A percentile compares a stretch with the other conserved stretches of the same genome.
Evolutionary conservation across 2,888 invertebrate species (phyloP).

Genomic region (Hoplodrina ambigua): DNA sequence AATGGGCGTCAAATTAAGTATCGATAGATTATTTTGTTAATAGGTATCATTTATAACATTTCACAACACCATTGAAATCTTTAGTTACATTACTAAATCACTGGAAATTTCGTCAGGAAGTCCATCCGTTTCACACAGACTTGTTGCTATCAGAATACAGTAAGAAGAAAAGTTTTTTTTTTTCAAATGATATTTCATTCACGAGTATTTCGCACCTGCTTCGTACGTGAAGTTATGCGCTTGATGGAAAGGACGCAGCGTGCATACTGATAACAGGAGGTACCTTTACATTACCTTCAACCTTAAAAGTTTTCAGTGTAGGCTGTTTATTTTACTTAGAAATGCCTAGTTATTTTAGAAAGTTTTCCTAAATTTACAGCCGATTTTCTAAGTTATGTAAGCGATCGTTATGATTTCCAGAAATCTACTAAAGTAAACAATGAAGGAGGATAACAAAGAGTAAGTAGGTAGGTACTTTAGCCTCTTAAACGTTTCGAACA

Average conservation of each 20-base stretch:
- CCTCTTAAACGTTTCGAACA: constrained; percentile 31
- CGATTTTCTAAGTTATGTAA: neutral
- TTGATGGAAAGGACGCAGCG: constrained; percentile 65
- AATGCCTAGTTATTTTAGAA: constrained; percentile 22
- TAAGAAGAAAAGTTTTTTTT: constrained; percentile 14
- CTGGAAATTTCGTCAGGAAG: constrained; percentile 25
- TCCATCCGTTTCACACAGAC: constrained; percentile 17
- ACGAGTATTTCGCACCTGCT: constrained; percentile 75
- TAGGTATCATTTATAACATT: constrained; percentile 23
- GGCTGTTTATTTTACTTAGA: constrained; percentile 30
- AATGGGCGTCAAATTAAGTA: constrained; percentile 37
- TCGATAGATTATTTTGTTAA: constrained; percentile 21
- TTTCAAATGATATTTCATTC: constrained; percentile 49
- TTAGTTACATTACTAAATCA: constrained; percentile 2
- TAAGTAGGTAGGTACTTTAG: constrained; percentile 1
- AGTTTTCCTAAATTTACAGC: neutral
- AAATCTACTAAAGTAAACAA: constrained; percentile 15
- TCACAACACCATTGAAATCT: constrained; percentile 4
- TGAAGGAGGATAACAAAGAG: constrained; percentile 29
- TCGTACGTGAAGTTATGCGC: constrained; percentile 77
- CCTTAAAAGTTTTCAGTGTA: constrained; percentile 44
- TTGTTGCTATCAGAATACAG: constrained; percentile 8
- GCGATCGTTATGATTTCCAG: constrained; percentile 12
- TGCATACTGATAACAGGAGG: constrained; percentile 70
- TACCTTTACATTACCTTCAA: constrained; percentile 18